These are phyloP conservation scores for Canis aureus DNA, from an alignment of 2,113 vertebrate species.

Conservation along the genomic window DNA sequence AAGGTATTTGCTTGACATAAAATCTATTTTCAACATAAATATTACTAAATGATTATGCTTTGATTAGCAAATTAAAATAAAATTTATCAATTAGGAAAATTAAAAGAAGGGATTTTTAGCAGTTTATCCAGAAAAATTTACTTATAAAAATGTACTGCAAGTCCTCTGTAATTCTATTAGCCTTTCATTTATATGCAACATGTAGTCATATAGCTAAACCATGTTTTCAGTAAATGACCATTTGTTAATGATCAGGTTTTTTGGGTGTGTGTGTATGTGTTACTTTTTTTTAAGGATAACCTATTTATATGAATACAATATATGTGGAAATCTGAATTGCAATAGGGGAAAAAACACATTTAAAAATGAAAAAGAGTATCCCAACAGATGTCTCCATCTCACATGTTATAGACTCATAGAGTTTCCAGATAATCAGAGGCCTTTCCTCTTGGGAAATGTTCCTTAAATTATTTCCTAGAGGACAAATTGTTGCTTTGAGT, in stretches of 20 bases:
- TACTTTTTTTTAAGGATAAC: background rate
- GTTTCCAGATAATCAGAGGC: background rate
- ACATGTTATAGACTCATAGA: background rate
- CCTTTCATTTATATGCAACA: background rate
- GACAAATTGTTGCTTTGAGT: background rate
- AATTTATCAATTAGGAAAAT: background rate
- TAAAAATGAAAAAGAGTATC: background rate
- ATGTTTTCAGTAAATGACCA: background rate
- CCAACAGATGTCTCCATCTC: background rate
- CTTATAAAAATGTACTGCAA: background rate
- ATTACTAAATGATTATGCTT: background rate
- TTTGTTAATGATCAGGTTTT: background rate
- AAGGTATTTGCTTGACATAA: background rate
- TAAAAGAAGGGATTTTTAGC: background rate
- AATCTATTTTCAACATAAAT: background rate
- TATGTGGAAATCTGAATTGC: background rate
- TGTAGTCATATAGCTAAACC: background rate
- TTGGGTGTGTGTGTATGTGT: too few relatives aligned
- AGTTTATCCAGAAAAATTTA: background rate
- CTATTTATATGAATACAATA: background rate
- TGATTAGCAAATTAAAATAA: background rate
- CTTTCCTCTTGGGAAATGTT: background rate
- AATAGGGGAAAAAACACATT: background rate
- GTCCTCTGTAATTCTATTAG: background rate
- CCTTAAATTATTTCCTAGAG: background rate